These are phyloP conservation scores for Melipona bicolor DNA, from an alignment of 2,888 invertebrate species.

Conservation along the genomic window DNA sequence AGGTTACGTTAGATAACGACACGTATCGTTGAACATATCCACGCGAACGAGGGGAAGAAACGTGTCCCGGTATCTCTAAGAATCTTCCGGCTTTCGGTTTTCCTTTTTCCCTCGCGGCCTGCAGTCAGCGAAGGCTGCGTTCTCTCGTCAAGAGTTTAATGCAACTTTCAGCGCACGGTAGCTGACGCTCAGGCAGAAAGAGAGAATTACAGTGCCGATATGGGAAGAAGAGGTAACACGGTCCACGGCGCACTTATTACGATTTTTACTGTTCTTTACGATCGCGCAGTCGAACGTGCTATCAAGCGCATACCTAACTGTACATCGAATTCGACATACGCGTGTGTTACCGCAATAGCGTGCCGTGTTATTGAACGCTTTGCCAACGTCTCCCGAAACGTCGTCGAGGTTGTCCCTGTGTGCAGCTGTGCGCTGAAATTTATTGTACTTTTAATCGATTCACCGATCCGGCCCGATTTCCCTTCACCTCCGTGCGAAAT, in stretches of 20 bases:
- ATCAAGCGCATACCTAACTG: slow-evolving; percentile 68
- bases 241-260: slow-evolving; percentile 56
- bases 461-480: slow-evolving; percentile 28
- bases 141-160: slow-evolving; percentile 31
- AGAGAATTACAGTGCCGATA: slow-evolving; percentile 49
- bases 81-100: slow-evolving; percentile 28
- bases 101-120: slow-evolving; percentile 1
- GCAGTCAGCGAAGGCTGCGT: background rate
- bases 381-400: background rate
- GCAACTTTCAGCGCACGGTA: slow-evolving; percentile 37
- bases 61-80: background rate
- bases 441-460: slow-evolving; percentile 45
- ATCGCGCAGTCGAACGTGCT: slow-evolving; percentile 57
- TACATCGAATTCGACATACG: slow-evolving; percentile 58
- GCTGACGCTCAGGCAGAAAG: slow-evolving; percentile 4
- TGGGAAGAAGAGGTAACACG: slow-evolving; percentile 39
- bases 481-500: background rate
- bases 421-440: slow-evolving; percentile 33
- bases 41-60: background rate
- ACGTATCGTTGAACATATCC: background rate
- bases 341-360: slow-evolving; percentile 33
- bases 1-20: slow-evolving; percentile 19
- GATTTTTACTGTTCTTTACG: slow-evolving; percentile 62
- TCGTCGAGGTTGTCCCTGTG: background rate
- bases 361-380: slow-evolving; percentile 29